Base-by-base conservation (phyloP, 2,888 invertebrate species). In the Trissolcus brochymenae region DNA sequence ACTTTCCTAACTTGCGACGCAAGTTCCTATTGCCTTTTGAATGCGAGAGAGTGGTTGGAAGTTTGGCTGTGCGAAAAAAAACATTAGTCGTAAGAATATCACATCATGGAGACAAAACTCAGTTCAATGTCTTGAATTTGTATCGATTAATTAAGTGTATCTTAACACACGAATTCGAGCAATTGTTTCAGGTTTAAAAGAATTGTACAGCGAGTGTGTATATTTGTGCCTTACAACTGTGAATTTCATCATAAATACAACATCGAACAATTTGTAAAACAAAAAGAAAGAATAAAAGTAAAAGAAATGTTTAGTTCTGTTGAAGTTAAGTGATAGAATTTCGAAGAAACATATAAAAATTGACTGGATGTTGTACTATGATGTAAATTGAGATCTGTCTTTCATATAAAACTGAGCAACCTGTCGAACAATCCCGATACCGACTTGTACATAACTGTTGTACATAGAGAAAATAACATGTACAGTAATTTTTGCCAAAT, bases 401-500 rank as follows among this genome's bases (percentile, higher is more conserved):
- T 35, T 35, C 35, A 35, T 29, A 25, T 17, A 72, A 72, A 76
- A 67, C 76, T 76, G 72, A 76, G 76, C 72, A 76, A 76, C 71
- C 62, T 56, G 13, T 9, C 19, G 9, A 55, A 16, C 21, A 29
- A 14, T 55, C 64, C 68, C 49, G 61, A 35, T 11, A 66, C 40
- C 21, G 17, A 60, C 4, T 50, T 71, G 60, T 70, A 61, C 49
- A 61, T 70, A 66, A 50, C 13, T n/a, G 3, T 76, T 65, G 59
- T 65, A 60, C 59, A 65, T 59, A 66, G 2, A 50, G 17, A 17
- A 61, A 13, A 11, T 35, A 35, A 61, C 25, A 61, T 76, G 65
- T 70, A 70, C 61, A 76, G 76, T 72, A 76, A 66, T 71, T 76
- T n/a, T 71, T 72, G 67, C 72, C 76, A 76, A 76, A 72, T 66